A percentile compares a stretch with the other conserved stretches of the same genome.
phyloP scores from a whole-genome alignment of 2,797 vertebrate genomes.

The Pelobates cultripes region DNA sequence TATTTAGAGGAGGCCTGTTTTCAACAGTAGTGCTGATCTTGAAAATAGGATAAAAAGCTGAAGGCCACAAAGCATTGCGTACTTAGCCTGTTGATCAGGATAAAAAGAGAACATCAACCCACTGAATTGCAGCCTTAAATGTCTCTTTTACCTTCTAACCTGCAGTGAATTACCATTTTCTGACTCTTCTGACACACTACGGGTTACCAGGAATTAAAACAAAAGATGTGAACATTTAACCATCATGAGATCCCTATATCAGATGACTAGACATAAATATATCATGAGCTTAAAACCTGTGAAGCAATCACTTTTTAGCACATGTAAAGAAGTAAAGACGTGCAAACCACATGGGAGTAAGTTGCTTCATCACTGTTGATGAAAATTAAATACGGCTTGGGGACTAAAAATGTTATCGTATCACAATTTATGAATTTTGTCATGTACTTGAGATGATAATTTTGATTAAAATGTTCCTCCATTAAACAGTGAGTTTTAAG shows the following conservation, averaged over 20 bases:
- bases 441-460: no score
- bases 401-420: constrained; percentile 7
- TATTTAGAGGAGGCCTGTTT: constrained; percentile 46
- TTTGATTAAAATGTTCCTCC: no score
- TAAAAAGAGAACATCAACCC: neutral
- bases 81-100: neutral
- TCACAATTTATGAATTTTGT: no score
- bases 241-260: constrained; percentile 27
- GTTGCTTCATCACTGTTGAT: constrained; percentile 36
- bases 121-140: neutral
- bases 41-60: constrained; percentile 13
- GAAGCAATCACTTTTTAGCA: constrained; percentile 45
- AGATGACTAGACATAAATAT: constrained; percentile 53
- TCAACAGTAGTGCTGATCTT: constrained; percentile 29
- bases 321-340: constrained; percentile 35
- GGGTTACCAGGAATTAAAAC: neutral
- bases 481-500: no score
- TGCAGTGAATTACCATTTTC: neutral
- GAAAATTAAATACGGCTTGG: constrained; percentile 23
- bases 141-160: no score
- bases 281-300: constrained; percentile 38
- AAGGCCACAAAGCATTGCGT: constrained; percentile 9
- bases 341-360: constrained; percentile 45
- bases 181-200: neutral
- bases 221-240: constrained; percentile 29